phyloP scores from a whole-genome alignment of 92 coral and sea anemone genomes.

The Phenganax stokvisi region DNA sequence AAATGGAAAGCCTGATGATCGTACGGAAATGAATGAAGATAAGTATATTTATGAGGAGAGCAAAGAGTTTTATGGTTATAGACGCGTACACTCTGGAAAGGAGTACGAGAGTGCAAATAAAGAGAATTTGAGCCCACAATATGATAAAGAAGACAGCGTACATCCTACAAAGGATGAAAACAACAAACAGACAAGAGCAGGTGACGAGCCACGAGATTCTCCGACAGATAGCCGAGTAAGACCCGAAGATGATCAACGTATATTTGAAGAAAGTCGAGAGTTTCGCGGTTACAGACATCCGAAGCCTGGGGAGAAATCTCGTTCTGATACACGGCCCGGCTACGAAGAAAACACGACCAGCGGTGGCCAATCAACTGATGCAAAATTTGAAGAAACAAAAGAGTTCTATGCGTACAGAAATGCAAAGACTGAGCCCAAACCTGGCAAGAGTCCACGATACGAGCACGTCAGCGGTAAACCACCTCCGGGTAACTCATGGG shows the following conservation, averaged over 20 bases:
- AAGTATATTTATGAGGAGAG: background rate
- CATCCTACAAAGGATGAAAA: background rate
- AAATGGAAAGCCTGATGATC: background rate
- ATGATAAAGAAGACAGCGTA: constrained; percentile 4
- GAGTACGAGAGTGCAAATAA: background rate
- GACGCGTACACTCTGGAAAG: background rate
- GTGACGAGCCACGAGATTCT: constrained; percentile 1
- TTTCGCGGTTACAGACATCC: background rate
- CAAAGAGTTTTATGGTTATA: constrained; percentile 11
- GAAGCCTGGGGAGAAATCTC: constrained; percentile 2
- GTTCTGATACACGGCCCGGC: background rate
- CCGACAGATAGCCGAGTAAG: constrained; percentile 6
- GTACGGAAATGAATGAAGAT: background rate
- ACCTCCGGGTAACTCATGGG: background rate
- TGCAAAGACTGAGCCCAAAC: background rate
- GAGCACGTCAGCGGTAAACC: background rate
- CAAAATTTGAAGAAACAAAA: constrained; percentile 1
- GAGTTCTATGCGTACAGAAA: constrained; percentile 27
- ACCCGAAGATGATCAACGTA: background rate
- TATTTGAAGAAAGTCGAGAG: constrained; percentile 25
- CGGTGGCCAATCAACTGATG: background rate
- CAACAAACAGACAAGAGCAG: background rate
- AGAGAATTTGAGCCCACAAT: background rate
- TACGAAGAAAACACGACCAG: constrained; percentile 2
- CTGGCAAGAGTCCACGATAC: background rate